These are phyloP conservation scores for Endotricha flammealis DNA, from an alignment of 2,888 invertebrate genomes.

Conservation along the genomic window DNA sequence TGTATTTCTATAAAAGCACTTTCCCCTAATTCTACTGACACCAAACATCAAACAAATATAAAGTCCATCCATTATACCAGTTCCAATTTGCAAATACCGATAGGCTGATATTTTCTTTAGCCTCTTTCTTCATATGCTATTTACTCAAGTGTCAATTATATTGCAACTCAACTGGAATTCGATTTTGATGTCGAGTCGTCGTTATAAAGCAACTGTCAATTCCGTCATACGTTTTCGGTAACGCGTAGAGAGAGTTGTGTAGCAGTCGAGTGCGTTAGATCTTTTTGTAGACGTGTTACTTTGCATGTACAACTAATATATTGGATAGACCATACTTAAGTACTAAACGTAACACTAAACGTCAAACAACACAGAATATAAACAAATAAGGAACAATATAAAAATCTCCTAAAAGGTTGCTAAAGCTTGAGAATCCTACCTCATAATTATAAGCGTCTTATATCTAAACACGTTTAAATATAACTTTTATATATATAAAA, in stretches of 20 bases:
- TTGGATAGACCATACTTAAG: slow-evolving; percentile 27
- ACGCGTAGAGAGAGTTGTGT: no score
- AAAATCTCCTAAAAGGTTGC: slow-evolving; percentile 52
- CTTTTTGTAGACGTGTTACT: no score
- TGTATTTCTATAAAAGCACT: slow-evolving; percentile 69
- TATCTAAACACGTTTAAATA: slow-evolving; percentile 25
- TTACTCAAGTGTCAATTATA: no score
- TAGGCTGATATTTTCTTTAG: no score
- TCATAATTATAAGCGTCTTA: slow-evolving; percentile 43
- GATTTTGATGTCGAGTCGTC: no score
- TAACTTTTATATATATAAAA: neutral
- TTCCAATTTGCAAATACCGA: no score
- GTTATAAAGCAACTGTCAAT: no score
- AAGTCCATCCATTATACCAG: no score
- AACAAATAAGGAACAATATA: slow-evolving; percentile 37
- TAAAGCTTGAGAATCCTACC: slow-evolving; percentile 61
- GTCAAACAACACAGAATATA: slow-evolving; percentile 37
- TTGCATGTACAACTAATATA: slow-evolving; percentile 29
- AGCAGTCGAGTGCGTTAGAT: no score
- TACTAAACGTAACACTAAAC: slow-evolving; percentile 28
- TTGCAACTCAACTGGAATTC: no score
- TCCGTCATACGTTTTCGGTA: no score
- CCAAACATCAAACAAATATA: slow-evolving; percentile 69
- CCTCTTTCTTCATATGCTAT: no score
- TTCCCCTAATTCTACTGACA: slow-evolving; percentile 65